Percentiles rank a stretch among this genome's conserved stretches.
These are phyloP conservation scores for Euzophera pinguis DNA, from an alignment of 2,888 invertebrate species.

Conservation along the genomic window DNA sequence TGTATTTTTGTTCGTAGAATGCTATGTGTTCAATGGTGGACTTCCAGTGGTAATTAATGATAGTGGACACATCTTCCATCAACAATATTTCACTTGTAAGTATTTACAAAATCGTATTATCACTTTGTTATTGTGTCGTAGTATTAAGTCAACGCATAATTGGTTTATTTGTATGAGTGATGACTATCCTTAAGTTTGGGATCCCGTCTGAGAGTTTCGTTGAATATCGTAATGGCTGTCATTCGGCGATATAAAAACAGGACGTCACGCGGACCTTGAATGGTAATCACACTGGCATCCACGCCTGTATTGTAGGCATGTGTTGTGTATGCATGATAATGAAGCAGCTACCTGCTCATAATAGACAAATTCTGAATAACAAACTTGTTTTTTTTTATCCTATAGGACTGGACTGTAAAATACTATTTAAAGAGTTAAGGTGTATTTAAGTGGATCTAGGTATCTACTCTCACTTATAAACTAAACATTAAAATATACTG, in stretches of 20 bases:
- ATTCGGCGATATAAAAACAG: neutral
- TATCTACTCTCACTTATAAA: too few species aligned
- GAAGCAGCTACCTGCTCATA: neutral
- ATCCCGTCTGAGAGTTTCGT: neutral
- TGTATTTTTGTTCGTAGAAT: constrained; percentile 44
- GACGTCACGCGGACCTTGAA: constrained; percentile 7
- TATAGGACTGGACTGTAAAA: too few species aligned
- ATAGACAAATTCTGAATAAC: too few species aligned
- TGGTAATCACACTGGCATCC: neutral
- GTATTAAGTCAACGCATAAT: neutral
- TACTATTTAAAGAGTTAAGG: too few species aligned
- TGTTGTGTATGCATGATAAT: constrained; percentile 2
- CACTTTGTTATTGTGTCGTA: constrained; percentile 7
- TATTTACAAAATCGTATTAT: constrained; percentile 5
- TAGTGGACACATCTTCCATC: constrained; percentile 23
- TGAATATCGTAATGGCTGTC: neutral
- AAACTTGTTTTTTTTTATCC: too few species aligned
- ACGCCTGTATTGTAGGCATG: constrained; percentile 1
- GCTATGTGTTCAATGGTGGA: constrained; percentile 49
- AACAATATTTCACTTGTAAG: constrained; percentile 17
- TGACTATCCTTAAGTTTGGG: neutral
- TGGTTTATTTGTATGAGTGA: constrained; percentile 5
- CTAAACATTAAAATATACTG: too few species aligned
- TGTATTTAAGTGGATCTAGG: too few species aligned
- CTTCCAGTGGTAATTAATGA: constrained; percentile 45